Base-by-base conservation (phyloP, 2,888 invertebrate species). In the Torymus aiolomorphi region DNA sequence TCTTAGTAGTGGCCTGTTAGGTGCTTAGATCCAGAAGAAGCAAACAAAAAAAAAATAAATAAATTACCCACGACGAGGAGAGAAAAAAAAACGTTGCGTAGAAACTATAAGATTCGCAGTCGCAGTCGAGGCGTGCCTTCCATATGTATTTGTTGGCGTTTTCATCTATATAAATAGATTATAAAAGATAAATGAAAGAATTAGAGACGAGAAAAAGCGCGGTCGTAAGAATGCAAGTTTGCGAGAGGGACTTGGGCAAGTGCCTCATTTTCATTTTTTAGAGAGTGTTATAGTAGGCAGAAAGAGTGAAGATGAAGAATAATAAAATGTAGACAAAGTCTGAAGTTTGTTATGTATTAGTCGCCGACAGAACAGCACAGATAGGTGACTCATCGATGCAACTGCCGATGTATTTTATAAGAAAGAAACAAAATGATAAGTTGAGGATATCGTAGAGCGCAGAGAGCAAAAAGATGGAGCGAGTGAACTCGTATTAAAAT, bases 91-190 rank as follows among this genome's bases (percentile, higher is more conserved):
- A 83, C 84, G 84, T 85, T 85, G 84, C 83, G 83, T 86, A 85
- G 83, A 82, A 84, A 82, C 81, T 86, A 42, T 42, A 88, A 87
- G 87, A 88, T 89, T 89, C 88, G 88, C 88, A 88, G 74, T 81
- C 59, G 88, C 87, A 87, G 87, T 88, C 86, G 88, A 89, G 89
- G 90, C 89, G 90, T 90, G 90, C 90, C 90, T 90, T 90, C 88
- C 88, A 89, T 88, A 87, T 88, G 87, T 89, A 88, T 89, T 89
- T 89, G 88, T 89, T 89, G 90, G 89, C 88, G 87, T 87, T 88
- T 88, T 88, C 85, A 86, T 88, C 86, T 85, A 86, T 83, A 84
- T 83, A 84, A 83, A 77, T 63, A 74, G 70, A 76, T 76, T 78
- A 52, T 65, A 78, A 59, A 63, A 59, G 56, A 71, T 31, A 78